Percentiles rank a stretch among this genome's conserved stretches.
phyloP scores from a whole-genome alignment of 2,888 invertebrate species.

The Lasioglossum lativentre region DNA sequence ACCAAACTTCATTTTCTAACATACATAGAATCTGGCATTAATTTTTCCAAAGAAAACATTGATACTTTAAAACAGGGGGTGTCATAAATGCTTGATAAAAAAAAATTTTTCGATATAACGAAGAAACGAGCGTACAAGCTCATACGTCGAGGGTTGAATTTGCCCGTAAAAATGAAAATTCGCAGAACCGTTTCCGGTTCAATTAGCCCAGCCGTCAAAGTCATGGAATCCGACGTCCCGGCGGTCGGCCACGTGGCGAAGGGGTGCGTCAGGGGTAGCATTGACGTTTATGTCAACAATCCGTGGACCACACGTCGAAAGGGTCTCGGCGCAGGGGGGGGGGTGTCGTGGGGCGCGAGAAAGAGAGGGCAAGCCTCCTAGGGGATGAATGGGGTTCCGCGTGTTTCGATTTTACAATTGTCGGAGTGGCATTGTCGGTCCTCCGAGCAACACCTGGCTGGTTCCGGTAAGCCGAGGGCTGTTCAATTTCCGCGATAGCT shows the following conservation, averaged over 20 bases:
- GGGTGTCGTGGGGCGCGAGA: constrained; percentile 2
- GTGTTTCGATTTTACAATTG: constrained; percentile 64
- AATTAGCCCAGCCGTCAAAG: neutral
- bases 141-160: neutral
- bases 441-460: constrained; percentile 67
- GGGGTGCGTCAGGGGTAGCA: neutral
- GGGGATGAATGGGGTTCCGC: constrained; percentile 6
- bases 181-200: neutral
- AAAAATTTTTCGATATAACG: neutral
- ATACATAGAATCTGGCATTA: neutral
- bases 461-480: constrained; percentile 62
- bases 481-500: constrained; percentile 55
- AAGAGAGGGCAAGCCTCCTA: constrained; percentile 53
- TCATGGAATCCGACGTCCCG: neutral
- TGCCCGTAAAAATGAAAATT: neutral
- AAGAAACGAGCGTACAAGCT: neutral
- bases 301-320: neutral
- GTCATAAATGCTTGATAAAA: neutral
- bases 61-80: no score
- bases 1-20: neutral
- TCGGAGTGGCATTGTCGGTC: constrained; percentile 61
- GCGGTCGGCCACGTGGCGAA: neutral
- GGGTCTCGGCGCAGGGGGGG: neutral
- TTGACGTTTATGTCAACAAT: constrained; percentile 26
- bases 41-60: no score